Evolutionary conservation across 2,113 vertebrate genomes (phyloP).

Genomic region (Mormoops blainvillei): DNA sequence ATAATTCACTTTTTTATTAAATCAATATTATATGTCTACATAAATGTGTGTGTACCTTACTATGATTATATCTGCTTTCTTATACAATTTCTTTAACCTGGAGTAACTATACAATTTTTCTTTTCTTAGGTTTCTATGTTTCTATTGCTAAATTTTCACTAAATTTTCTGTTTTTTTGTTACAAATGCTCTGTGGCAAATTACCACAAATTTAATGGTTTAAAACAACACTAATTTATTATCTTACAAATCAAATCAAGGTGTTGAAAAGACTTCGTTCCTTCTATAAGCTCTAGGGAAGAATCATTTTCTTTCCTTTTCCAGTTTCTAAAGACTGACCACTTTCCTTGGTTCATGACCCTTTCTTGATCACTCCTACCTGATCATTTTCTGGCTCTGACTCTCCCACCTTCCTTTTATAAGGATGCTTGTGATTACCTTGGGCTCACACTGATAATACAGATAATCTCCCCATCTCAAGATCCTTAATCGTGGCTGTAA

Average conservation of each 20-base stretch:
- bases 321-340: neutral
- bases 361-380: neutral
- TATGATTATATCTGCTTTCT: neutral
- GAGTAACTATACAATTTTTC: neutral
- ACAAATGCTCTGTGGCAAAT: neutral
- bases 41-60: neutral
- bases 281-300: neutral
- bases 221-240: neutral
- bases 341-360: neutral
- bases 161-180: neutral
- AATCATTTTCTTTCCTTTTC: neutral
- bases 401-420: neutral
- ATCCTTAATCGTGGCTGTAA: neutral
- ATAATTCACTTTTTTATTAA: neutral
- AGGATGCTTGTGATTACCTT: neutral
- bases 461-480: neutral
- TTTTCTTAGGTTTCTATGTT: neutral
- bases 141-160: neutral
- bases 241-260: neutral
- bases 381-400: neutral
- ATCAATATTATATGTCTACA: neutral
- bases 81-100: neutral
- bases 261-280: neutral
- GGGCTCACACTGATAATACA: neutral
- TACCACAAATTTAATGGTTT: neutral